Evolutionary conservation across 2,888 invertebrate species (phyloP).

Genomic region (Ceriagrion tenellum): DNA sequence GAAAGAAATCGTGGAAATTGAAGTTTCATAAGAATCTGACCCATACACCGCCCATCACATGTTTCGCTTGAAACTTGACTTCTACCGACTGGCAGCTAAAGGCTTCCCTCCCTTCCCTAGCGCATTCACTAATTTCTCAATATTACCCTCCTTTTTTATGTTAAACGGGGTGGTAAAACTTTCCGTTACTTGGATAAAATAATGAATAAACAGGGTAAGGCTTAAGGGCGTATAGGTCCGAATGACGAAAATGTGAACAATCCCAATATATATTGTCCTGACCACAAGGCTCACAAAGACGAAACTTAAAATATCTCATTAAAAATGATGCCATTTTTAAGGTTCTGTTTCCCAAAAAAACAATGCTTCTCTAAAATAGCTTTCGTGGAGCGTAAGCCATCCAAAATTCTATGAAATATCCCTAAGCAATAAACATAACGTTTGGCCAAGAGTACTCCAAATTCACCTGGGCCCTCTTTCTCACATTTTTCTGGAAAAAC

Average conservation of each 20-base stretch:
- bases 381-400: background rate
- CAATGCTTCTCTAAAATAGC: background rate
- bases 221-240: background rate
- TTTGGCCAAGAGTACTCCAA: too few species aligned
- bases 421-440: background rate
- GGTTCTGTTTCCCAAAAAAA: background rate
- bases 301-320: background rate
- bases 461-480: too few species aligned
- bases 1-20: too few species aligned
- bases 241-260: background rate
- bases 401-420: background rate
- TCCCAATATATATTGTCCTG: background rate
- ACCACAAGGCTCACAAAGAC: background rate
- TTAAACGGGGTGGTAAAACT: background rate
- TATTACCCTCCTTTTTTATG: background rate
- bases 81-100: background rate
- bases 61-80: background rate
- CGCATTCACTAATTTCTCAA: background rate
- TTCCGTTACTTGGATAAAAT: background rate
- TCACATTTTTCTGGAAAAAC: too few species aligned
- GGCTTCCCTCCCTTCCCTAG: too few species aligned
- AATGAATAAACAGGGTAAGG: background rate
- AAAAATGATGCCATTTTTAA: background rate
- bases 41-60: background rate
- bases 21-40: too few species aligned